Conservation (phyloP, 2,113 vertebrate genomes). For the Azemiops feae region DNA sequence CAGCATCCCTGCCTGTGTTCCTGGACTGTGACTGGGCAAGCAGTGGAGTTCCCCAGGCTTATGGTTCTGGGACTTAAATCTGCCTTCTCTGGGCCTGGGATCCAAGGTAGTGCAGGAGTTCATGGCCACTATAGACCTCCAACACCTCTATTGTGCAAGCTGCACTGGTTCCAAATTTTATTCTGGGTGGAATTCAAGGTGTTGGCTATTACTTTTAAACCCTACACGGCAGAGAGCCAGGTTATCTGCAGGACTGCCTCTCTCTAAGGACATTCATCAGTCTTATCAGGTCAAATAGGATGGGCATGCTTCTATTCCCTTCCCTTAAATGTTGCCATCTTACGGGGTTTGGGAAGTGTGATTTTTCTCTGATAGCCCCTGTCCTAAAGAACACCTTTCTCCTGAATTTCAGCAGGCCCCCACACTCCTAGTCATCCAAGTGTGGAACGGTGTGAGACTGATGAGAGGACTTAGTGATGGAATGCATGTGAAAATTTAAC, state of each 20-base stretch:
- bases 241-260: not conserved
- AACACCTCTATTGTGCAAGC: not conserved
- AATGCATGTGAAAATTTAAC: too few relatives aligned
- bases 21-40: not conserved
- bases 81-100: not conserved
- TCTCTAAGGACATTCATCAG: not conserved
- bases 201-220: not conserved
- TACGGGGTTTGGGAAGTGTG: not conserved
- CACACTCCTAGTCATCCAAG: not conserved
- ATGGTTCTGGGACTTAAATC: not conserved
- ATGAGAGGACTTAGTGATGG: not conserved
- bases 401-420: not conserved
- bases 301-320: not conserved
- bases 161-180: not conserved
- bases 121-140: not conserved
- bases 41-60: not conserved
- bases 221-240: not conserved
- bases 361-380: not conserved
- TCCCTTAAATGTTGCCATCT: not conserved
- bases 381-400: not conserved
- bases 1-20: not conserved
- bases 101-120: not conserved
- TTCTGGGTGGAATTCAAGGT: not conserved
- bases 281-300: not conserved
- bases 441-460: not conserved